A percentile compares a stretch with the other conserved stretches of the same genome.
Conservation (phyloP, 2,797 vertebrate species). For the Muscicapa comitata region DNA sequence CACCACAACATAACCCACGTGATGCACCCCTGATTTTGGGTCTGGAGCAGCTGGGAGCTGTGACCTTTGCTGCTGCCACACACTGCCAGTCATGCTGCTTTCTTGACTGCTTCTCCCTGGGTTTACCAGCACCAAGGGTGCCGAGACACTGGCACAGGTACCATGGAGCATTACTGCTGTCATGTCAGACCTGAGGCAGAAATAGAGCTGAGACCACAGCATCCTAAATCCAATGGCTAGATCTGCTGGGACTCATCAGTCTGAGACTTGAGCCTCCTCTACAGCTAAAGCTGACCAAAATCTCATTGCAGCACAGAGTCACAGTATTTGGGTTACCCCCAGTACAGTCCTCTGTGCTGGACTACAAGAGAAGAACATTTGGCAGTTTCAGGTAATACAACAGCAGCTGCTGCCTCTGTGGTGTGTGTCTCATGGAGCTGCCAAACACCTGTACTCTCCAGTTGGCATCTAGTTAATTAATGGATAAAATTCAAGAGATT, state of each 20-base stretch:
- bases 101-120: not conserved
- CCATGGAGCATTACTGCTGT: not conserved
- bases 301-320: not conserved
- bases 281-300: not conserved
- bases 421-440: slow-evolving; percentile 15
- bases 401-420: slow-evolving; percentile 47
- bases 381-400: slow-evolving; percentile 34
- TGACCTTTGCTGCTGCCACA: not conserved
- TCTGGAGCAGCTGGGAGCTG: not conserved
- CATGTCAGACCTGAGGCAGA: not conserved
- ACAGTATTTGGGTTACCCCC: not conserved
- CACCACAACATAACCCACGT: not conserved
- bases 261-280: not conserved
- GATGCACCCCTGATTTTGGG: not conserved
- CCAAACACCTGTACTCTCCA: slow-evolving; percentile 58
- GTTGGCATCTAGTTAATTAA: slow-evolving; percentile 55
- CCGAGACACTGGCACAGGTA: not conserved
- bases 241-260: not conserved
- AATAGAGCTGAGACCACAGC: not conserved
- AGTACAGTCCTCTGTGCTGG: not conserved
- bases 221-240: not conserved
- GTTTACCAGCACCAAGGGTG: not conserved
- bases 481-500: slow-evolving; percentile 23
- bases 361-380: not conserved
- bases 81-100: not conserved